Conservation (phyloP, 2,113 vertebrate genomes). For the Ochotona princeps region DNA sequence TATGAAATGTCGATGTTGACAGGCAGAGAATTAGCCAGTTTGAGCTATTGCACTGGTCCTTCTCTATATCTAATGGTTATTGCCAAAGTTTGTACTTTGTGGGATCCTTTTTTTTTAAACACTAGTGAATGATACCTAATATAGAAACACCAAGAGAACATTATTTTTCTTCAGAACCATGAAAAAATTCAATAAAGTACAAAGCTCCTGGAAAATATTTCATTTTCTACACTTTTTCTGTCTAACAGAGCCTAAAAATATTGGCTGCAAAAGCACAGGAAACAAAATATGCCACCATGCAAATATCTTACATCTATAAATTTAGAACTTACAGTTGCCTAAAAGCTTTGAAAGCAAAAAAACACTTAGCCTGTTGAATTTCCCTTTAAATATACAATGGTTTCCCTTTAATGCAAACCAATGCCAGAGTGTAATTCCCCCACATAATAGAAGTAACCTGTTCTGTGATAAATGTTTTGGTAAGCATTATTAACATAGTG, state of each 20-base stretch:
- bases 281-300: background rate
- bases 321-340: slow-evolving; percentile 19
- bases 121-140: slow-evolving; percentile 30
- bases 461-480: background rate
- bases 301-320: background rate
- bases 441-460: background rate
- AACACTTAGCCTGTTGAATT: background rate
- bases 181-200: slow-evolving; percentile 10
- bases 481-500: background rate
- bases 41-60: too few relatives aligned
- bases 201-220: slow-evolving; percentile 31
- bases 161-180: background rate
- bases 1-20: too few relatives aligned
- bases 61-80: slow-evolving; percentile 16
- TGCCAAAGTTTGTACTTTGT: background rate
- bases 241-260: background rate
- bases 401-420: slow-evolving; percentile 52
- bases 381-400: slow-evolving; percentile 11
- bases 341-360: background rate
- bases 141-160: slow-evolving; percentile 29
- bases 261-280: background rate
- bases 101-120: slow-evolving; percentile 26
- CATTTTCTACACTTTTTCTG: background rate
- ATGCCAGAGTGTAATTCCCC: background rate
- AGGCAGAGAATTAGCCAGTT: too few relatives aligned